A percentile compares a stretch with the other conserved stretches of the same genome.
Evolutionary conservation across 2,888 invertebrate species (phyloP).

Genomic region (Tuta absoluta): DNA sequence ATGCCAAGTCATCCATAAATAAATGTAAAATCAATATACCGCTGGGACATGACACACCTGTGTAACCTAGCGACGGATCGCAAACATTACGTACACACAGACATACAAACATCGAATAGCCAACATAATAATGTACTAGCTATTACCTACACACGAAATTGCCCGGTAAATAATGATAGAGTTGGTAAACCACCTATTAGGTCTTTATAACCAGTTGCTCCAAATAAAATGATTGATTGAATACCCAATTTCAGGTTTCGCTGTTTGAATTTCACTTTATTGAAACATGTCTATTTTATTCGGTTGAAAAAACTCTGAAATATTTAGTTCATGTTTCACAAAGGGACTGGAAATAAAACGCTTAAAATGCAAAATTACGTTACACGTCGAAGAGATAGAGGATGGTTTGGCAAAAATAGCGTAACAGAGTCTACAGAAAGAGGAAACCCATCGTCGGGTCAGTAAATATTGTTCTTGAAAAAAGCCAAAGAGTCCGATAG

Average conservation of each 20-base stretch:
- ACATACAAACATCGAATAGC: conserved; percentile 7
- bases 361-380: background rate
- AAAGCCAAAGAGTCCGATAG: conserved; percentile 53
- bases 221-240: background rate
- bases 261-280: background rate
- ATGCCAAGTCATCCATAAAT: conserved; percentile 22
- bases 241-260: background rate
- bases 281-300: background rate
- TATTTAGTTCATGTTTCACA: background rate
- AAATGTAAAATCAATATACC: conserved; percentile 55
- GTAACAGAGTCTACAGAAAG: conserved; percentile 12
- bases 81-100: conserved; percentile 51
- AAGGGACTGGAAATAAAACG: background rate
- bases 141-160: conserved; percentile 1
- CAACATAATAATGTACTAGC: too few species aligned
- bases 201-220: background rate
- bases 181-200: conserved; percentile 2
- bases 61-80: conserved; percentile 62
- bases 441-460: conserved; percentile 34
- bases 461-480: conserved; percentile 48
- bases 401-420: conserved; percentile 1
- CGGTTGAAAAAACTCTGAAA: background rate
- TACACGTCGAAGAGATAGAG: conserved; percentile 1
- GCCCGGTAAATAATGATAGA: background rate
- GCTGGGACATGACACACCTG: conserved; percentile 60